Percentiles rank a stretch among this genome's conserved stretches.
Conservation (phyloP, 2,797 vertebrate species). For the Uromys caudimaculatus region DNA sequence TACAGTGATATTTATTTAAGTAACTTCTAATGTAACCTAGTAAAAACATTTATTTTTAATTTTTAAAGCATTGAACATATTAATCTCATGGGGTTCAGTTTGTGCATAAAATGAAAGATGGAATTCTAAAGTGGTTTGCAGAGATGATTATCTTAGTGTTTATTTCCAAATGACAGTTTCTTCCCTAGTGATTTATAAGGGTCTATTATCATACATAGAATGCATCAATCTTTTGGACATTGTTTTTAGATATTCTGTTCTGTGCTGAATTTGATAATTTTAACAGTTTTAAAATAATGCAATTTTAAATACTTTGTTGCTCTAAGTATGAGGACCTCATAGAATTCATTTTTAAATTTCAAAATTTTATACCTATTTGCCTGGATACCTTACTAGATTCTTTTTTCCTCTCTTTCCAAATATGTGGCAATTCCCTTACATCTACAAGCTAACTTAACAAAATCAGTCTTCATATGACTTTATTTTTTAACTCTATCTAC, state of each 20-base stretch:
- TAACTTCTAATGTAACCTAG: background rate
- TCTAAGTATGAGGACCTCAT: background rate
- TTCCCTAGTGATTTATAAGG: conserved; percentile 5
- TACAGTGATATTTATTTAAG: background rate
- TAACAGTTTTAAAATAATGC: background rate
- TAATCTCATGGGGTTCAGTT: conserved; percentile 1
- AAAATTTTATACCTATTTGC: background rate
- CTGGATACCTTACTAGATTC: background rate
- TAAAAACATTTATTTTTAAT: background rate
- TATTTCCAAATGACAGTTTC: conserved; percentile 12
- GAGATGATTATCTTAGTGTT: background rate
- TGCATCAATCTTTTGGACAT: background rate
- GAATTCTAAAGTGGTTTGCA: background rate
- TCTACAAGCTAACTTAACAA: conserved; percentile 17
- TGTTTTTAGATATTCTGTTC: background rate
- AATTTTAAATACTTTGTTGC: background rate
- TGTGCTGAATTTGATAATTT: background rate
- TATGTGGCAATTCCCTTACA: background rate
- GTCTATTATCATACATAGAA: background rate
- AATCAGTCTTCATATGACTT: background rate
- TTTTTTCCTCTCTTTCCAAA: background rate
- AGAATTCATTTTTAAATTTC: background rate
- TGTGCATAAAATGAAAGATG: background rate
- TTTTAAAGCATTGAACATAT: background rate
- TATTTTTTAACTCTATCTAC: background rate